These are phyloP conservation scores for Channallabes apus DNA, from an alignment of 2,797 vertebrate genomes.

Conservation along the genomic window DNA sequence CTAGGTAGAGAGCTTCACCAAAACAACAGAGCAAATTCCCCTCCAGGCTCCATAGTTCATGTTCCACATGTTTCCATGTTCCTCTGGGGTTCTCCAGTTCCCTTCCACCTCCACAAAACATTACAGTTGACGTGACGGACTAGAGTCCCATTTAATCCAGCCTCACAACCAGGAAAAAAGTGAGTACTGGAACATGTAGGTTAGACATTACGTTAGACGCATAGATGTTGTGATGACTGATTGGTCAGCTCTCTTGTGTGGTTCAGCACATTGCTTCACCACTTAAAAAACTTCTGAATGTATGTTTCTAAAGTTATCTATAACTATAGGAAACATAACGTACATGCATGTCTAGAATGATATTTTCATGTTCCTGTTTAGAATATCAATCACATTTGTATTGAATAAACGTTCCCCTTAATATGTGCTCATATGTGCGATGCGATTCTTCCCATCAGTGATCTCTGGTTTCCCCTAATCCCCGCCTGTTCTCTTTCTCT, in stretches of 20 bases:
- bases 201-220: not conserved
- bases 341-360: not conserved
- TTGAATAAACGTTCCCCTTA: not conserved
- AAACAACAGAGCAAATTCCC: not conserved
- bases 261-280: not conserved
- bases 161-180: not conserved
- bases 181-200: not conserved
- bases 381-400: not conserved
- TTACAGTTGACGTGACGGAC: not conserved
- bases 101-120: not conserved
- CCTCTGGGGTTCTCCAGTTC: not conserved
- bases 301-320: not conserved
- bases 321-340: not conserved
- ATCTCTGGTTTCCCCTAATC: conserved; percentile 41
- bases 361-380: not conserved
- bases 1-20: not conserved
- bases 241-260: not conserved
- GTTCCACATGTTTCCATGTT: not conserved
- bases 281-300: not conserved
- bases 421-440: not conserved
- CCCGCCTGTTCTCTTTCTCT: not conserved
- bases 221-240: not conserved
- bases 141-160: not conserved
- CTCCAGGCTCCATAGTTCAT: not conserved
- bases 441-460: conserved; percentile 4